Conservation (phyloP, 1,140 invertebrate species). For the Pomacea maculata region DNA sequence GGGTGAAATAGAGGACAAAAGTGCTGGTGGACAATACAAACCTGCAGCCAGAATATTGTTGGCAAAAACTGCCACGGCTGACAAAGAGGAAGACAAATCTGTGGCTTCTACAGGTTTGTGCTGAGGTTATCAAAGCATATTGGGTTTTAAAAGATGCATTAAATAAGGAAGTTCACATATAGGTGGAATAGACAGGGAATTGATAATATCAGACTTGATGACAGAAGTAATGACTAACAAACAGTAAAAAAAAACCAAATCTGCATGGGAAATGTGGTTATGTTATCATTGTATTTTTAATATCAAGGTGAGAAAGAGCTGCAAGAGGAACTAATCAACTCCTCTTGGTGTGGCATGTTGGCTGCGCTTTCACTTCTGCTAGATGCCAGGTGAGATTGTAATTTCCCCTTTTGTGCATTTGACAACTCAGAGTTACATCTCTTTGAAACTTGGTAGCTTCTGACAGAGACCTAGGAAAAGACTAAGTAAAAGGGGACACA, state of each 20-base stretch:
- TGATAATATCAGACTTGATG: too few species aligned
- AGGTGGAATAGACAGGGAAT: too few species aligned
- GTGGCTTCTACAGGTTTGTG: too few species aligned
- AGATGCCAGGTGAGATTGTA: conserved; percentile 81
- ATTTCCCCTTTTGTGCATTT: not conserved
- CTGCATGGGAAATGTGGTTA: too few species aligned
- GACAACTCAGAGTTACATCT: not conserved
- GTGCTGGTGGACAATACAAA: conserved; percentile 4
- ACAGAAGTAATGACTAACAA: too few species aligned
- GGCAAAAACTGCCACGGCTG: not conserved
- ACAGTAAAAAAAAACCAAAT: too few species aligned
- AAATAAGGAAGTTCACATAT: too few species aligned
- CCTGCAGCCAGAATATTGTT: not conserved
- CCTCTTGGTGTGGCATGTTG: conserved; percentile 93
- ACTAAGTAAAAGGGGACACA: not conserved
- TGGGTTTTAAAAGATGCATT: too few species aligned
- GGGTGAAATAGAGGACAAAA: conserved; percentile 42
- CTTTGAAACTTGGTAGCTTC: not conserved
- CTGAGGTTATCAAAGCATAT: too few species aligned
- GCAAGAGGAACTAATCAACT: conserved; percentile 82
- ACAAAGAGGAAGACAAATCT: not conserved
- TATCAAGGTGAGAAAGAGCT: conserved; percentile 37
- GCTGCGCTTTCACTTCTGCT: conserved; percentile 90
- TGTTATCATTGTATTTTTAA: too few species aligned
- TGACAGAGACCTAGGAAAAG: not conserved